phyloP scores from a whole-genome alignment of 1,140 invertebrate species.

The Anagrus nilaparvatae region DNA sequence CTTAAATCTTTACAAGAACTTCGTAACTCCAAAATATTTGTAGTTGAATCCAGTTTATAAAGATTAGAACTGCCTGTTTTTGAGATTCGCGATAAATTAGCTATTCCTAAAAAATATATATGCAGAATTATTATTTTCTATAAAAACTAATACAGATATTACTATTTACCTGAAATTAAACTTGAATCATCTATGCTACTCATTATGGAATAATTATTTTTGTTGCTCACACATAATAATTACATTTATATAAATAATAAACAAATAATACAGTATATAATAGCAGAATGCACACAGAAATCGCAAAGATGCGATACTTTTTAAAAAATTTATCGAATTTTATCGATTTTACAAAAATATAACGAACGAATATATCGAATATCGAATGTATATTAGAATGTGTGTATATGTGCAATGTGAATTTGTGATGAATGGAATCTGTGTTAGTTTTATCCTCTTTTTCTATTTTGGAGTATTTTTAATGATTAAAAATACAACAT shows the following conservation, averaged over 20 bases:
- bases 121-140: neutral
- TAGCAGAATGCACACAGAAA: too few species aligned
- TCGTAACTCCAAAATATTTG: slow-evolving; percentile 16
- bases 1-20: slow-evolving; percentile 9
- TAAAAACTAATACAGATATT: neutral
- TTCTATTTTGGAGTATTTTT: slow-evolving; percentile 14
- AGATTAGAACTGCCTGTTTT: slow-evolving; percentile 15
- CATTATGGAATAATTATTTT: too few species aligned
- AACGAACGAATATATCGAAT: too few species aligned
- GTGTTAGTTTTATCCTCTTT: slow-evolving; percentile 6
- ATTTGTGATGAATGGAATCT: slow-evolving; percentile 6
- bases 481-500: slow-evolving; percentile 10
- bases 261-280: too few species aligned
- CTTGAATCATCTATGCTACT: slow-evolving; percentile 21
- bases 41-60: slow-evolving; percentile 17
- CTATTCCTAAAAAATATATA: slow-evolving; percentile 19
- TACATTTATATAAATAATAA: too few species aligned
- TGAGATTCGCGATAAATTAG: slow-evolving; percentile 23
- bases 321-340: too few species aligned
- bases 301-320: too few species aligned
- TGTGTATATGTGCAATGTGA: too few species aligned
- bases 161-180: slow-evolving; percentile 21
- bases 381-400: too few species aligned
- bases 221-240: too few species aligned
- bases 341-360: too few species aligned